phyloP scores from a whole-genome alignment of 2,797 vertebrate genomes.

The Crenichthys baileyi region DNA sequence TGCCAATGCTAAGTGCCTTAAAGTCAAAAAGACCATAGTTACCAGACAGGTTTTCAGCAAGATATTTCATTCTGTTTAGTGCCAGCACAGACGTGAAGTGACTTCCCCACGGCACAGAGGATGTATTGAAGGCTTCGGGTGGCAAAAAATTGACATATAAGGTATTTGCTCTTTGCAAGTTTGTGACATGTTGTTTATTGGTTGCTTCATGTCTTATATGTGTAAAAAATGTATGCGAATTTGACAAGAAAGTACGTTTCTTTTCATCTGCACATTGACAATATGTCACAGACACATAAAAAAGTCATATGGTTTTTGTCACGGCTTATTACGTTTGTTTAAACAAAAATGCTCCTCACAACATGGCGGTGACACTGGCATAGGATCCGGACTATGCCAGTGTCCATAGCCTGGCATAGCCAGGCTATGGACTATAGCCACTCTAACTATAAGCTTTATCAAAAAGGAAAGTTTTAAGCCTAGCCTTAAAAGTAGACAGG shows the following conservation, averaged over 20 bases:
- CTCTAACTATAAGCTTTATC: no score
- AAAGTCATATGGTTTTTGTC: not conserved
- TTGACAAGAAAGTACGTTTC: not conserved
- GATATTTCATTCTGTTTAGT: not conserved
- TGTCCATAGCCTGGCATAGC: no score
- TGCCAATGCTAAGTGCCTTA: constrained; percentile 2
- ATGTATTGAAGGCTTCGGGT: not conserved
- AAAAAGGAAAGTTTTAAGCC: no score
- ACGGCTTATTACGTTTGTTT: not conserved
- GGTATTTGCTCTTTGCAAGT: no score
- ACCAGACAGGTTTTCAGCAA: not conserved
- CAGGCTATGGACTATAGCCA: no score
- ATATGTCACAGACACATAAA: not conserved
- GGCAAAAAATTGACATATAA: not conserved
- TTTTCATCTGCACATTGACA: not conserved
- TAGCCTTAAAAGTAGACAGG: no score
- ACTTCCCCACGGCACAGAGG: not conserved
- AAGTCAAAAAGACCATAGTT: not conserved
- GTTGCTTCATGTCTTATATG: not conserved
- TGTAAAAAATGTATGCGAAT: not conserved
- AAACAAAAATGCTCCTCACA: not conserved
- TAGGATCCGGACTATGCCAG: not conserved
- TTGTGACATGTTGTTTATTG: not conserved
- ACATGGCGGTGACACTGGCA: not conserved
- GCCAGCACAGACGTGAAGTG: not conserved